A percentile compares a stretch with the other conserved stretches of the same genome.
Conservation (phyloP, 1,140 invertebrate genomes). For the Mercenaria mercenaria region DNA sequence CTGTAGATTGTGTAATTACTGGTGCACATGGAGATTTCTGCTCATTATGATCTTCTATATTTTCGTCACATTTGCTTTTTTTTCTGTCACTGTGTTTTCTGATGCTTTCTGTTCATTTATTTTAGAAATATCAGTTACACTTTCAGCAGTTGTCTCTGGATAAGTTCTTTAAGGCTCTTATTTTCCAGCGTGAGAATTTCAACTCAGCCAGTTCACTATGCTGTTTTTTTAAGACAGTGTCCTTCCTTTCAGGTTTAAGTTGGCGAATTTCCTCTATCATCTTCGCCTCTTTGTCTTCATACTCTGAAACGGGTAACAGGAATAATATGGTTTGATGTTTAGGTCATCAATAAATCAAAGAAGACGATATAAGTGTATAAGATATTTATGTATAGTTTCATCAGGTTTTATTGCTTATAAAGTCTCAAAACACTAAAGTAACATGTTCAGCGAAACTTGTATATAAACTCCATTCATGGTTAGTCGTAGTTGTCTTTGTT, state of each 20-base stretch:
- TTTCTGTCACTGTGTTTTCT: neutral
- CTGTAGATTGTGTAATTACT: neutral
- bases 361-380: neutral
- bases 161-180: constrained; percentile 70
- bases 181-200: constrained; percentile 73
- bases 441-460: too few relatives aligned
- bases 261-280: constrained; percentile 64
- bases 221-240: constrained; percentile 64
- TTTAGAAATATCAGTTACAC: too few relatives aligned
- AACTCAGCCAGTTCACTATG: constrained; percentile 70
- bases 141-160: neutral
- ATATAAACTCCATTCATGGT: too few relatives aligned
- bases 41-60: neutral
- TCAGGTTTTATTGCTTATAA: neutral
- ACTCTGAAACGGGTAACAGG: constrained; percentile 65
- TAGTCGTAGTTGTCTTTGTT: too few relatives aligned
- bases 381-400: too few relatives aligned
- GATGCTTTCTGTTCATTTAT: neutral
- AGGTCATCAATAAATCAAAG: neutral
- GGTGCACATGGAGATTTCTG: neutral
- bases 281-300: constrained; percentile 62
- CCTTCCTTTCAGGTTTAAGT: constrained; percentile 56
- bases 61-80: neutral
- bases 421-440: neutral
- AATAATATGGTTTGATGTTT: too few relatives aligned